phyloP scores from a whole-genome alignment of 2,888 invertebrate species.

The Didymodactylos carnosus region DNA sequence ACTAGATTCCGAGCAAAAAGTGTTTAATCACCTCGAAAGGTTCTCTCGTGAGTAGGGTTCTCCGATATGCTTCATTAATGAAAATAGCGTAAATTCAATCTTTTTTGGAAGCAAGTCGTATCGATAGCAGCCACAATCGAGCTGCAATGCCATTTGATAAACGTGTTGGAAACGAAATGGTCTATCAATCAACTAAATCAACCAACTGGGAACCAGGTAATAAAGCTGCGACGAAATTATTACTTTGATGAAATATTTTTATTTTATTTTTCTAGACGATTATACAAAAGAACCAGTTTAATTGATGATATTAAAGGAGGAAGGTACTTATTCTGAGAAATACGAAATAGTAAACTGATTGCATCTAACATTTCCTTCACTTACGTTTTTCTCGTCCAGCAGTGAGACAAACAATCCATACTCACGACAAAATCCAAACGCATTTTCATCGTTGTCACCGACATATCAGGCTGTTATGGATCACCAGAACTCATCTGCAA shows the following conservation, averaged over 20 bases:
- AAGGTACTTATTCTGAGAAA: not conserved
- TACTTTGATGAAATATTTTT: not conserved
- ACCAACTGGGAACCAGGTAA: slow-evolving; percentile 9
- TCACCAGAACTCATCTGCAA: not conserved
- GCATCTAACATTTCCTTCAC: not conserved
- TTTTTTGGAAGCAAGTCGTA: slow-evolving; percentile 42
- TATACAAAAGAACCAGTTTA: slow-evolving; percentile 6
- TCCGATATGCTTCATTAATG: too few relatives aligned
- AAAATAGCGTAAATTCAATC: too few relatives aligned
- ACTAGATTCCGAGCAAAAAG: too few relatives aligned
- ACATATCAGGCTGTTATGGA: not conserved
- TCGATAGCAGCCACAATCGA: slow-evolving; percentile 69
- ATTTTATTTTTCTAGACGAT: not conserved
- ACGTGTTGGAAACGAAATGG: slow-evolving; percentile 5
- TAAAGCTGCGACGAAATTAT: not conserved
- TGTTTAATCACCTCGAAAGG: too few relatives aligned
- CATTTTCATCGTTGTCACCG: too few relatives aligned
- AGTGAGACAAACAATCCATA: not conserved
- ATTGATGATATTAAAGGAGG: not conserved
- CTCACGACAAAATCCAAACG: not conserved
- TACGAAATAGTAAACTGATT: not conserved
- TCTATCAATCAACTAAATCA: slow-evolving; percentile 7
- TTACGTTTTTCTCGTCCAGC: not conserved
- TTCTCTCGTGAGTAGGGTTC: too few relatives aligned
- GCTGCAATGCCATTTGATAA: slow-evolving; percentile 58